Percentiles rank a stretch among this genome's conserved stretches.
Evolutionary conservation across 2,113 vertebrate species (phyloP).

Genomic region (Phaethornis superciliosus): DNA sequence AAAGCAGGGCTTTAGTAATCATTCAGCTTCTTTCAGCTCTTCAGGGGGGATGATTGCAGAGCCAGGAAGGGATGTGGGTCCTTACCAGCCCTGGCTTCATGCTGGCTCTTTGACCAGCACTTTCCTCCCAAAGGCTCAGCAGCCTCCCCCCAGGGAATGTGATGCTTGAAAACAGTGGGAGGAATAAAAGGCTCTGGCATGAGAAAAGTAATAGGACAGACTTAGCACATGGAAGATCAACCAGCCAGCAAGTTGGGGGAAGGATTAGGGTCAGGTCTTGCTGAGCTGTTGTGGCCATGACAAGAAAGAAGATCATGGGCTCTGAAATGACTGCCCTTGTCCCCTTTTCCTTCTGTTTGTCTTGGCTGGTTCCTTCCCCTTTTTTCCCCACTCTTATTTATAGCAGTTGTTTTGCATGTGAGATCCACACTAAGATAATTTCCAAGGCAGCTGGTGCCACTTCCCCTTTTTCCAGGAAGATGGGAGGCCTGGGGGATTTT

Average conservation of each 20-base stretch:
- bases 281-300: background rate
- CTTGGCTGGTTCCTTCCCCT: slow-evolving; percentile 39
- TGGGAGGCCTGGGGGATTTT: background rate
- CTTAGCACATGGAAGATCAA: background rate
- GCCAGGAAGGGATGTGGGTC: background rate
- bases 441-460: slow-evolving; percentile 40
- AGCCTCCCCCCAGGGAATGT: background rate
- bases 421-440: slow-evolving; percentile 53
- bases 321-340: background rate
- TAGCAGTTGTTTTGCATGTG: slow-evolving; percentile 38
- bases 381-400: slow-evolving; percentile 45
- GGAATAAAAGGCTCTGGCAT: background rate
- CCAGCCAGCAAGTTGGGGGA: background rate
- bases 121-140: background rate
- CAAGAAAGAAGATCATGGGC: background rate
- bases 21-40: background rate
- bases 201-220: background rate
- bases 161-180: background rate
- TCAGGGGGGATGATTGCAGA: background rate
- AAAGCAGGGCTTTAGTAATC: background rate
- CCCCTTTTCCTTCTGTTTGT: background rate
- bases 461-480: slow-evolving; percentile 57
- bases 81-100: background rate
- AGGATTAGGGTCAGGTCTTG: background rate
- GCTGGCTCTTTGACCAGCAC: background rate